phyloP scores from a whole-genome alignment of 2,888 invertebrate genomes.

The Tetranychus truncatus region DNA sequence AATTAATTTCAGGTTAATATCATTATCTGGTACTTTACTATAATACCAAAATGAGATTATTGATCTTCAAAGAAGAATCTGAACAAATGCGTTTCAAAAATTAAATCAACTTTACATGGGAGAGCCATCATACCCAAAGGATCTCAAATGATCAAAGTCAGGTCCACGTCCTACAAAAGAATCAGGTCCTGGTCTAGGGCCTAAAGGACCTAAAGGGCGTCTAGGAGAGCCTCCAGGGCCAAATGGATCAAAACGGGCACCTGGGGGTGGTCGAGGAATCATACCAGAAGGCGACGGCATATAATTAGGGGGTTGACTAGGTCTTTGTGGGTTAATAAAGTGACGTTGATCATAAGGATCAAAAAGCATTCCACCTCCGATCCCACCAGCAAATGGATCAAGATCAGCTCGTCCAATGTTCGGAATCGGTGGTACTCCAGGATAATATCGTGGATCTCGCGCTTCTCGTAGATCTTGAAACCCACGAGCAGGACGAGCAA shows the following conservation, averaged over 20 bases:
- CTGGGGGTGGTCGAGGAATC: constrained; percentile 41
- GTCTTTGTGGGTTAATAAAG: neutral
- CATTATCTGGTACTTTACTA: no score
- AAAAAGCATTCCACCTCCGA: constrained; percentile 54
- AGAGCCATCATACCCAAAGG: constrained; percentile 38
- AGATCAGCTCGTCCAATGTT: constrained; percentile 54
- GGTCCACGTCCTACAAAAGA: constrained; percentile 32
- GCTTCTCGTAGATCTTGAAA: neutral
- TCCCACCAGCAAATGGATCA: constrained; percentile 48
- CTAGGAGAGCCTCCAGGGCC: constrained; percentile 42
- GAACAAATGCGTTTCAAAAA: no score
- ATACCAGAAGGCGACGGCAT: constrained; percentile 34
- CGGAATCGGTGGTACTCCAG: constrained; percentile 29
- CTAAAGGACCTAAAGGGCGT: neutral
- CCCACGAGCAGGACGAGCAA: neutral
- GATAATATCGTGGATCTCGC: neutral
- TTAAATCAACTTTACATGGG: constrained; percentile 12
- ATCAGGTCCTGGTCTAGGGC: neutral
- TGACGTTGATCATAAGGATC: constrained; percentile 38
- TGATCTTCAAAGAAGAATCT: no score
- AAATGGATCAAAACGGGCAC: constrained; percentile 69
- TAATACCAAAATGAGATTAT: no score
- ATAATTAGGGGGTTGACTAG: neutral
- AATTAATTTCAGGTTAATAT: no score
- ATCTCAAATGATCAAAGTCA: constrained; percentile 50